A percentile compares a stretch with the other conserved stretches of the same genome.
phyloP scores from a whole-genome alignment of 2,797 vertebrate genomes.

The Ara ararauna region DNA sequence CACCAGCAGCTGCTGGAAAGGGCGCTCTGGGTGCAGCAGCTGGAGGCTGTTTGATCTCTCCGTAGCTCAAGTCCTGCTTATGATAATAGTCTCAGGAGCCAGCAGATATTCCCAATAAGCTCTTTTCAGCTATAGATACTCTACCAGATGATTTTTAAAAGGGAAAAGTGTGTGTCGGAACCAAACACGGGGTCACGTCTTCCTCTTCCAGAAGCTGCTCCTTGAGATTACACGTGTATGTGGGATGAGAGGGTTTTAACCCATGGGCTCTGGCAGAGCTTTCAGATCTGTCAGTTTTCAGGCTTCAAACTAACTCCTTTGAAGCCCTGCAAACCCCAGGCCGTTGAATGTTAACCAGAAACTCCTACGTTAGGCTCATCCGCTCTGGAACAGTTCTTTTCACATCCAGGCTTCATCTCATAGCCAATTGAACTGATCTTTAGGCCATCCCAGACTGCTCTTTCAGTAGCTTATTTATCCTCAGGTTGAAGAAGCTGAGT shows the following conservation, averaged over 20 bases:
- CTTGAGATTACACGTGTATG: slow-evolving; percentile 12
- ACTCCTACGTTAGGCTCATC: background rate
- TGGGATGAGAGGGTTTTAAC: slow-evolving; percentile 1
- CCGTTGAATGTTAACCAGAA: slow-evolving; percentile 7
- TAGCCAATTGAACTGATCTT: background rate
- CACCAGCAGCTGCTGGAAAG: slow-evolving; percentile 47
- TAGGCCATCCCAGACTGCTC: background rate
- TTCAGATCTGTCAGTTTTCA: slow-evolving; percentile 21
- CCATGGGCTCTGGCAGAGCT: background rate
- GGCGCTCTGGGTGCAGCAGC: slow-evolving; percentile 58
- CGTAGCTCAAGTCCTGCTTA: slow-evolving; percentile 34
- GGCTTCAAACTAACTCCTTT: background rate
- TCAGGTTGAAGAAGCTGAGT: background rate
- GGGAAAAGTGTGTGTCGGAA: slow-evolving; percentile 37
- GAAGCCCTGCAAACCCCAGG: slow-evolving; percentile 27
- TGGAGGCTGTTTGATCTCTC: slow-evolving; percentile 58
- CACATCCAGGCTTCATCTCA: background rate
- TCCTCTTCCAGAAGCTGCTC: slow-evolving; percentile 19
- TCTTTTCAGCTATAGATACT: slow-evolving; percentile 23
- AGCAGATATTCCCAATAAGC: slow-evolving; percentile 48
- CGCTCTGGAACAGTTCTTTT: slow-evolving; percentile 8
- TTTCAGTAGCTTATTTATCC: background rate
- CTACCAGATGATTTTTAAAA: slow-evolving; percentile 25
- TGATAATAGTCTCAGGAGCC: slow-evolving; percentile 29
- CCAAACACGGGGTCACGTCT: slow-evolving; percentile 24